These are phyloP conservation scores for Petrocephalus microphthalmus DNA, from an alignment of 2,113 vertebrate species.

Conservation along the genomic window DNA sequence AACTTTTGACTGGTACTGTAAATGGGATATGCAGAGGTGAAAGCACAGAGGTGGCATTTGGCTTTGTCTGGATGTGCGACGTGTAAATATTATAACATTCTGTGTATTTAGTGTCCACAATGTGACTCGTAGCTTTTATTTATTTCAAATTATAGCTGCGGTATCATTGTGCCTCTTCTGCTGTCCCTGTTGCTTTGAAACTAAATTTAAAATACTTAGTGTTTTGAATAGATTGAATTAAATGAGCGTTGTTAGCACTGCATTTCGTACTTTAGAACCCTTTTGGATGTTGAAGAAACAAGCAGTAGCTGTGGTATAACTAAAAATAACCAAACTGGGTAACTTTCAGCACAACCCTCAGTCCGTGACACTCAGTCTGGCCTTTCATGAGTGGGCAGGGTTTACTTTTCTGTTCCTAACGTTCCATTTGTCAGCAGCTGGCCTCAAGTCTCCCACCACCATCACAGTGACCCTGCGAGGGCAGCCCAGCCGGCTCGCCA, in stretches of 20 bases:
- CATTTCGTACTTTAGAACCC: neutral
- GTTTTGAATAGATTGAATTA: neutral
- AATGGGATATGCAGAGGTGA: no score
- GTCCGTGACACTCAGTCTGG: conserved; percentile 43
- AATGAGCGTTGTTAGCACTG: neutral
- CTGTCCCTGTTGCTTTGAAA: neutral
- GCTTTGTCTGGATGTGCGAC: no score
- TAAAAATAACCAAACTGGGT: conserved; percentile 35
- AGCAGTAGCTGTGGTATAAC: conserved; percentile 30
- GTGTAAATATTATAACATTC: no score
- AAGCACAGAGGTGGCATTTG: no score
- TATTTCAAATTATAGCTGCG: neutral
- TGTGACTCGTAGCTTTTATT: neutral
- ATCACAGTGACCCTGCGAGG: conserved; percentile 85
- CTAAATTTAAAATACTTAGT: neutral
- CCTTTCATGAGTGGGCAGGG: neutral
- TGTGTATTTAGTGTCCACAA: neutral
- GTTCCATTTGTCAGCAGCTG: conserved; percentile 46
- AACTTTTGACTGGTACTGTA: neutral
- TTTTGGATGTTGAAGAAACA: neutral
- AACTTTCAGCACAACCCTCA: conserved; percentile 2
- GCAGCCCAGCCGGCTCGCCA: conserved; percentile 66
- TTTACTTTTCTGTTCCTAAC: neutral
- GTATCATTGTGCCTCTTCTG: neutral
- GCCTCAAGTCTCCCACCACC: conserved; percentile 83